These are phyloP conservation scores for Triops cancriformis DNA, from an alignment of 1,140 invertebrate species.

Conservation along the genomic window DNA sequence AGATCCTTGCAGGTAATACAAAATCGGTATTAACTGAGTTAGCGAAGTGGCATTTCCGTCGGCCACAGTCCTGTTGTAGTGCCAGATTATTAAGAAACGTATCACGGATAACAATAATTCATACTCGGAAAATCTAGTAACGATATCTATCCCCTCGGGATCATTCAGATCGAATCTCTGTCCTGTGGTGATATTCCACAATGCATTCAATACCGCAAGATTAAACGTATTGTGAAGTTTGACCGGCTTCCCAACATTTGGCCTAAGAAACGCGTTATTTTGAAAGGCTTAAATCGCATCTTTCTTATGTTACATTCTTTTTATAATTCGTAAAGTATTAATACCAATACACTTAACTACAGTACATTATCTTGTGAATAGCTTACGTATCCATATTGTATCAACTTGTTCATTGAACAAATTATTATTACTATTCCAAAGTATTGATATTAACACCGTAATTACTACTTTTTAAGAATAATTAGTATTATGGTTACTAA, in stretches of 20 bases:
- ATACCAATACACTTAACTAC: too few species aligned
- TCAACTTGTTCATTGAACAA: too few species aligned
- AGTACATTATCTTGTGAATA: too few species aligned
- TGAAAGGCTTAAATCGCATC: too few species aligned
- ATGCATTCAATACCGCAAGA: background rate
- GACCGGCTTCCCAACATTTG: slow-evolving; percentile 14
- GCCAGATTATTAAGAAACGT: background rate
- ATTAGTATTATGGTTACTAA: too few species aligned
- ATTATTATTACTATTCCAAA: too few species aligned
- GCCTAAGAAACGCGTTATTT: too few species aligned
- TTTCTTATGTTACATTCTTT: too few species aligned
- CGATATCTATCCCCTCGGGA: background rate
- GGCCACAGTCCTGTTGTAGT: background rate
- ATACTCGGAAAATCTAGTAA: background rate
- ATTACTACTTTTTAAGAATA: too few species aligned
- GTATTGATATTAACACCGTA: too few species aligned
- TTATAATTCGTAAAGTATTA: too few species aligned
- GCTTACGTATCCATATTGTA: too few species aligned
- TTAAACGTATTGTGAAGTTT: slow-evolving; percentile 14
- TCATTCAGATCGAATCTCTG: slow-evolving; percentile 17
- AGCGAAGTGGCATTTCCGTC: background rate
- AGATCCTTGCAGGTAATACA: background rate
- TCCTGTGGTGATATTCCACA: slow-evolving; percentile 26
- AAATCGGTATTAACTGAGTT: background rate
- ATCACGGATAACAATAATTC: background rate